Percentiles rank a stretch among this genome's conserved stretches.
These are phyloP conservation scores for Hemistola chrysoprasaria DNA, from an alignment of 2,888 invertebrate species.

Conservation along the genomic window DNA sequence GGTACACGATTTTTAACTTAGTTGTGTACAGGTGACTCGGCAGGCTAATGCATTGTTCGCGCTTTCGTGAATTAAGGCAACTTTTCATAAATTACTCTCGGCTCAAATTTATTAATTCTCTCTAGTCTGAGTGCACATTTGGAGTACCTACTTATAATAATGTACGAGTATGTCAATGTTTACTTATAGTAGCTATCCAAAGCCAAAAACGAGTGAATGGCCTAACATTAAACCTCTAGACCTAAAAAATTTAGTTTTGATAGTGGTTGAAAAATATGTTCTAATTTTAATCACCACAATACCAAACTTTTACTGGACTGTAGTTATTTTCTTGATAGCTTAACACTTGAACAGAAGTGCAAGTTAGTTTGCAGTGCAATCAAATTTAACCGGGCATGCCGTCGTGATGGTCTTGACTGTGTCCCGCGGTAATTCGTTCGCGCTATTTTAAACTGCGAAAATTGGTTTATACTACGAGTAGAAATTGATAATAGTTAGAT, in stretches of 20 bases:
- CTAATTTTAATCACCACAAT: too few species aligned
- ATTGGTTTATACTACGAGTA: conserved; percentile 24
- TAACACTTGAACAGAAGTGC: conserved; percentile 17
- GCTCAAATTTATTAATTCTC: conserved; percentile 38
- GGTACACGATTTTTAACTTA: conserved; percentile 78
- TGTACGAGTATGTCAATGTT: too few species aligned
- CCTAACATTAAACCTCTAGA: too few species aligned
- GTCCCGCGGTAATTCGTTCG: conserved; percentile 35
- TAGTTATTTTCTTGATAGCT: too few species aligned
- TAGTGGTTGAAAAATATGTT: too few species aligned
- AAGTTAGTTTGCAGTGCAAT: conserved; percentile 24
- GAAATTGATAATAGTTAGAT: too few species aligned
- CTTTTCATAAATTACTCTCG: conserved; percentile 22
- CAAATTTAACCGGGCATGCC: conserved; percentile 36
- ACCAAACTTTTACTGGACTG: too few species aligned
- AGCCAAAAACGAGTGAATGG: too few species aligned
- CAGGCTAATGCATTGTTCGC: conserved; percentile 57
- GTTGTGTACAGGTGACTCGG: conserved; percentile 53
- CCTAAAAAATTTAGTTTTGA: too few species aligned
- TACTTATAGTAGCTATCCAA: too few species aligned
- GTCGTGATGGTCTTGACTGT: conserved; percentile 14
- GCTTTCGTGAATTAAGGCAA: conserved; percentile 35
- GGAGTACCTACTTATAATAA: background rate
- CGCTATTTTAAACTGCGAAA: conserved; percentile 35
- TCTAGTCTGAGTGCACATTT: conserved; percentile 8